phyloP scores from a whole-genome alignment of 2,113 vertebrate genomes.

The Stegostoma tigrinum region DNA sequence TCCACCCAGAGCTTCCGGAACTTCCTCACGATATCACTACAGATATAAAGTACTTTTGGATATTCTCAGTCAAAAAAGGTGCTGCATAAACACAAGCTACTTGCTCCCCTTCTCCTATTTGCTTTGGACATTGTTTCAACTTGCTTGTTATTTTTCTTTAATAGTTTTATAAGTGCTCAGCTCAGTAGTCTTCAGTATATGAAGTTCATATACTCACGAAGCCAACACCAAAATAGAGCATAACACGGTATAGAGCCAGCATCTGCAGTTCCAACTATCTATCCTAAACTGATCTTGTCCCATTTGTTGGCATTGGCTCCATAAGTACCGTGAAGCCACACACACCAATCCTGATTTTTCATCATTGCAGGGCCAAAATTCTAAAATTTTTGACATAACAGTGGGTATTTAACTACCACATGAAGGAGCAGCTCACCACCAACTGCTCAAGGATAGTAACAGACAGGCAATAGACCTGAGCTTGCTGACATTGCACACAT shows the following conservation, averaged over 20 bases:
- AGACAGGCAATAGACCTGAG: neutral
- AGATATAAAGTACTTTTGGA: no score
- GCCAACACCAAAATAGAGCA: no score
- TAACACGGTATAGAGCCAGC: no score
- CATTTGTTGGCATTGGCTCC: no score
- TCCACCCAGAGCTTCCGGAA: no score
- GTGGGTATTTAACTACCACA: neutral
- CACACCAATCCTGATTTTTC: neutral
- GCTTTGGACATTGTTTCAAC: neutral
- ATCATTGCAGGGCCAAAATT: neutral
- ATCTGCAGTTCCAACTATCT: no score
- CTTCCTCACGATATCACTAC: no score
- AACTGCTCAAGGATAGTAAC: neutral
- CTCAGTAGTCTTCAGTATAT: no score
- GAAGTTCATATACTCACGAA: no score
- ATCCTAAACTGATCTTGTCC: no score
- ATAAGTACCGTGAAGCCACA: neutral
- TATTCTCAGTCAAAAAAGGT: no score
- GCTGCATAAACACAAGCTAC: no score
- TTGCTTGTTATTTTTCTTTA: neutral
- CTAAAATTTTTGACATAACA: neutral
- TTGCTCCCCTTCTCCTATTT: neutral
- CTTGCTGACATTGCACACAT: neutral
- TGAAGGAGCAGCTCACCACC: neutral
- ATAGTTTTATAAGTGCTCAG: neutral